These are phyloP conservation scores for Seriola dumerili DNA, from an alignment of 2,113 vertebrate genomes.

Conservation along the genomic window DNA sequence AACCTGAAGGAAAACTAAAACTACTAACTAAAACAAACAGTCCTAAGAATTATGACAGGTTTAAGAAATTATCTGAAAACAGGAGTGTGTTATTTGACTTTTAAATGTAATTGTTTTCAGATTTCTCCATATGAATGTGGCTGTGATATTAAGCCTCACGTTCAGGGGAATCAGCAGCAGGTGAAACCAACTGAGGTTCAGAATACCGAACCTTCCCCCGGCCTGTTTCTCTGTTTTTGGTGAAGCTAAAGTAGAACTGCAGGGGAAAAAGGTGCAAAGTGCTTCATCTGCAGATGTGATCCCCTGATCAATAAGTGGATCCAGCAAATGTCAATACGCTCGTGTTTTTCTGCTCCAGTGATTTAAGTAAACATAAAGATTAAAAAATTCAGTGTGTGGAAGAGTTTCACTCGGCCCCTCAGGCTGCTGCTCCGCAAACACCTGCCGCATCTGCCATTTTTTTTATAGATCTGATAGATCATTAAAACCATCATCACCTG, in stretches of 20 bases:
- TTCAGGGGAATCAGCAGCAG: not conserved
- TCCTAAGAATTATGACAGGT: not conserved
- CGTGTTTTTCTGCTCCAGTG: slow-evolving; percentile 20
- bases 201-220: not conserved
- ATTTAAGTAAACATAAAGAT: slow-evolving; percentile 18
- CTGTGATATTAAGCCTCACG: not conserved
- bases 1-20: no score
- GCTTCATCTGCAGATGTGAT: slow-evolving; percentile 8
- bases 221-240: not conserved
- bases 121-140: not conserved
- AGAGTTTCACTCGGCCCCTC: slow-evolving; percentile 11
- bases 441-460: slow-evolving; percentile 15
- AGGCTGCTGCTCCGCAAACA: slow-evolving; percentile 19
- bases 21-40: no score
- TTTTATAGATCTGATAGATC: slow-evolving; percentile 44
- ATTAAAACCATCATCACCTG: slow-evolving; percentile 47
- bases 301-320: slow-evolving; percentile 23
- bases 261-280: not conserved
- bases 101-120: not conserved
- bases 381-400: not conserved
- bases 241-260: not conserved
- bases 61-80: not conserved
- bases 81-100: not conserved
- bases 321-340: not conserved
- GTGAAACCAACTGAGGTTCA: not conserved